Evolutionary conservation across 2,797 vertebrate genomes (phyloP).

Genomic region (Phaenicophaeus curvirostris): DNA sequence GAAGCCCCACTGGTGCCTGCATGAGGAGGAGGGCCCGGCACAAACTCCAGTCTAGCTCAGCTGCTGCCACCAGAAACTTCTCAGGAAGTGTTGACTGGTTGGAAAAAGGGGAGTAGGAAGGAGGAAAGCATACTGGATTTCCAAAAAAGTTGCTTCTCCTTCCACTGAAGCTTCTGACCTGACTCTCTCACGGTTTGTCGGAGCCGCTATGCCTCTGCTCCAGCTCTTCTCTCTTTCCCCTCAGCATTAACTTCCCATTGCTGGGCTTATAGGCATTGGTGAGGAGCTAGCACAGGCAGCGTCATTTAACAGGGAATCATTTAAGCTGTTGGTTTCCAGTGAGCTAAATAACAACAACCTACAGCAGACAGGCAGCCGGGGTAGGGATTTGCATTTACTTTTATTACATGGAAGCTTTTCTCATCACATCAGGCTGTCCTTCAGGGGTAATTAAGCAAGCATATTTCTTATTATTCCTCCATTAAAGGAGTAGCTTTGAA

Average conservation of each 20-base stretch:
- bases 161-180: not conserved
- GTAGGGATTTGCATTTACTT: constrained; percentile 48
- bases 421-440: constrained; percentile 3
- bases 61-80: not conserved
- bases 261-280: not conserved
- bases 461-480: not conserved
- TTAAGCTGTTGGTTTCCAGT: not conserved
- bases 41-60: constrained; percentile 6
- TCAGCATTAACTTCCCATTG: not conserved
- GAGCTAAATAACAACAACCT: not conserved
- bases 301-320: not conserved
- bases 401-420: constrained; percentile 25
- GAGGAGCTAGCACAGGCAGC: not conserved
- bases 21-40: not conserved
- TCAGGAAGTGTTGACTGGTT: not conserved
- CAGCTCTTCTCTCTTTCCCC: not conserved
- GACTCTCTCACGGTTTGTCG: not conserved
- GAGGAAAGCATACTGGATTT: not conserved
- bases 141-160: not conserved
- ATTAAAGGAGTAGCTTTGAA: constrained; percentile 36
- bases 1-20: not conserved
- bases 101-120: not conserved
- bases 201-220: not conserved
- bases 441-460: constrained; percentile 37
- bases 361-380: not conserved